Evolutionary conservation across 2,113 vertebrate genomes (phyloP), one percentile per base, ranked within the genome.

Genomic region (Gasterosteus nipponicus): DNA sequence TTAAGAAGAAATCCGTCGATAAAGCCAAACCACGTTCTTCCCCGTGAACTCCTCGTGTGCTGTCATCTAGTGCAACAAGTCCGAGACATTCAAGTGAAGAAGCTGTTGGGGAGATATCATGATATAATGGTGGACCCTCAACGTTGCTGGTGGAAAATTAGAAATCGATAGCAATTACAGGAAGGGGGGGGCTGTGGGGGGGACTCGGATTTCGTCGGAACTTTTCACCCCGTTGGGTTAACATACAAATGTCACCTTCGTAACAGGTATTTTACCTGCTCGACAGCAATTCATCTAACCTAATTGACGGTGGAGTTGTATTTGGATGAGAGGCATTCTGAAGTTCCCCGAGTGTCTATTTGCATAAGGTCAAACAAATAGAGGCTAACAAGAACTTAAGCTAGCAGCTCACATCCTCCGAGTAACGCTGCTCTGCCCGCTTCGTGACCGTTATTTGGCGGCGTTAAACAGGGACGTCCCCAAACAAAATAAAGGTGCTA

Each of bases 391-490:
- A 83, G 51, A 91, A 90, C 81, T 89, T 59, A 89, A 86, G 90
- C 91, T 92, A 90, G 83, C 80, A 73, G 61, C 18, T 10, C 59
- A 31, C 67, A 83, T 83, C 83, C 49, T 69, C 58, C 3, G 68
- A 81, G 7, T 35, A 62, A 22, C 59, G 59, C 41, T n/a, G 11
- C 54, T 67, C 49, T 3, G 68, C 0, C 44, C 78, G 73, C 38
- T 78, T 89, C 85, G 86, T 89, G 87, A 89, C 91, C 90, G 90
- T 87, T 91, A 91, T 74, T 58, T 72, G 39, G 26, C 74, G 38
- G 8, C 15, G 46, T 64, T 31, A 19, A 75, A 69, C 73, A 16
- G 33, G 14, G 19, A n/a, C 6, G 8, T 8, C 3, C 18, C 39
- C 4, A 11, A 11, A 29, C 12, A 44, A 29, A 65, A 69, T 0